Percentiles rank a stretch among this genome's conserved stretches.
Evolutionary conservation across 2,113 vertebrate species (phyloP).

Genomic region (Jacana jacana): DNA sequence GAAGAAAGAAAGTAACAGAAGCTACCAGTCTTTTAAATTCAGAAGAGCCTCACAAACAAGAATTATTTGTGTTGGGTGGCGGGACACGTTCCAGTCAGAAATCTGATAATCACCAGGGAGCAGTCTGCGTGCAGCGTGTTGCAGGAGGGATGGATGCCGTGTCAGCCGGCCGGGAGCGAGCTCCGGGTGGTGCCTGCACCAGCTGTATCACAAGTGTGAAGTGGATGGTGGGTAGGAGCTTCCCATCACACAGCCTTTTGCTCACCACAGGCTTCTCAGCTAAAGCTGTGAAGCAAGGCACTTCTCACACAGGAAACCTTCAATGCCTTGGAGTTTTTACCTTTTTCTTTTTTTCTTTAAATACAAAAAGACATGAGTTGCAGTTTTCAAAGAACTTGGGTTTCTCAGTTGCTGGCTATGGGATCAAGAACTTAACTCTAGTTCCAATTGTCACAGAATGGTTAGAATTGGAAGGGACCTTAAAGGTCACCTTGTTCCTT

Average conservation of each 20-base stretch:
- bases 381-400: neutral
- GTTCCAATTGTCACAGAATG: neutral
- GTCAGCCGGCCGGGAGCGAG: neutral
- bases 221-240: neutral
- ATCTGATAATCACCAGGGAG: neutral
- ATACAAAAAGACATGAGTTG: neutral
- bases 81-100: neutral
- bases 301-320: neutral
- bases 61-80: neutral
- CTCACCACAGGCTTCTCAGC: neutral
- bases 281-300: neutral
- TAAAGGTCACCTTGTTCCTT: too few relatives aligned
- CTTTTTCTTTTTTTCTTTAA: neutral
- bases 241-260: neutral
- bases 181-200: neutral
- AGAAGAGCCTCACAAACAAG: neutral
- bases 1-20: neutral
- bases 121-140: accelerated
- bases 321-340: neutral
- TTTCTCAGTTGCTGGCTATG: neutral
- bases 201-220: neutral
- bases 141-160: neutral
- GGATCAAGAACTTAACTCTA: neutral
- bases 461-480: too few relatives aligned
- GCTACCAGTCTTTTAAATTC: neutral